Base-by-base conservation (phyloP, 2,888 invertebrate species). In the Athetis lepigone region DNA sequence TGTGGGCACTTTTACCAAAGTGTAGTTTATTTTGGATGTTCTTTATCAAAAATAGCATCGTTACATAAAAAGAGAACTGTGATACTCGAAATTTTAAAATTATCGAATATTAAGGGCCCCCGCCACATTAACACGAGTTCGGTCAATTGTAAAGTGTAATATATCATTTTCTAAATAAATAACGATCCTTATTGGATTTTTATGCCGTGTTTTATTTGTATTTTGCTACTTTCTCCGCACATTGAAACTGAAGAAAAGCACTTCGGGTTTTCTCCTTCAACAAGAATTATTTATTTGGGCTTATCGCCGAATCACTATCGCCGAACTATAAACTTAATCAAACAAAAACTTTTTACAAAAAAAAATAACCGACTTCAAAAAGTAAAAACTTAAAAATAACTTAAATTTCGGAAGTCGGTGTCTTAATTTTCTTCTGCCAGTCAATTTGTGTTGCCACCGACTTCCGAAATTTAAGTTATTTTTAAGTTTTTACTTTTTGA, bases 101-200 rank as follows among this genome's bases (percentile, higher is more conserved):
- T 54, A 65, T 75, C 68, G 52, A 67, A 67, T 79, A 67, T 54
- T 75, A 78, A 73, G 75, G 68, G 59, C 63, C 47, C 86, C 88
- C 83, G 88, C 85, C 89, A 85, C 87, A 85, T 88, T 89, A 88
- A 86, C 80, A 85, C 81, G 84, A 86, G 88, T 87, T 87, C 79
- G 88, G 93, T 93, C 92, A 93, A 93, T 92, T 94, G 94, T 94
- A 94, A 92, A 94, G 91, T 94, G 94, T 94, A 94, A 88, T 86
- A 93, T 93, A 94, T 90, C 83, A 89, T 91, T 93, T 93, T 92
- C 80, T 90, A 89, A 94, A 93, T 94, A 93, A 94, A 94, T 93
- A 90, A 92, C 92, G 85, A 88, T 94, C 94, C 94, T 91, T 93
- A 86, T 94, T 94, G 94, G 94, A 92, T 92, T 91, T 91, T 90